Evolutionary conservation across 2,113 vertebrate species (phyloP).

Genomic region (Prionailurus bengalensis): DNA sequence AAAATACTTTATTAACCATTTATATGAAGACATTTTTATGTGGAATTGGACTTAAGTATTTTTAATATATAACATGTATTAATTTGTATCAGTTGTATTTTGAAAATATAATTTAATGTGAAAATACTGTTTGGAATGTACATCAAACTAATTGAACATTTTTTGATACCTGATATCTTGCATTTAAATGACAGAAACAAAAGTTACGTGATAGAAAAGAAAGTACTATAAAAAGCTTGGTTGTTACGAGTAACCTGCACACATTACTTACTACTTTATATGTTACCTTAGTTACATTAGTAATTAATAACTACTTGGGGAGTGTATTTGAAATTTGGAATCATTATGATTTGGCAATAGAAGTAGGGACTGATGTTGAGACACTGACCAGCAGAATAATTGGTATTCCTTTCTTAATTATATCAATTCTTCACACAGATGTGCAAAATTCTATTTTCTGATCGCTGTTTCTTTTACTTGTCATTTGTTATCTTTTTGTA

Average conservation of each 20-base stretch:
- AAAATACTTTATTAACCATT: neutral
- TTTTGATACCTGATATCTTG: neutral
- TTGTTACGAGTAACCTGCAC: neutral
- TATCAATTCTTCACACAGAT: neutral
- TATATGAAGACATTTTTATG: conserved; percentile 3
- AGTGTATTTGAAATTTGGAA: neutral
- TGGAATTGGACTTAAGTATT: neutral
- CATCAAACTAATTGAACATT: neutral
- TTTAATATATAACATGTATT: neutral
- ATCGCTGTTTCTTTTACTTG: neutral
- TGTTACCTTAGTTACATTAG: conserved; percentile 2
- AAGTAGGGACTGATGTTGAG: neutral
- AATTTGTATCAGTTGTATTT: neutral
- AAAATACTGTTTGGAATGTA: neutral
- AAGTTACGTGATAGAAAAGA: neutral
- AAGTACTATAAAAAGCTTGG: neutral
- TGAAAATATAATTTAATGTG: conserved; percentile 19
- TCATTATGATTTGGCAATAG: neutral
- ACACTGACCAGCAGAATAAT: neutral
- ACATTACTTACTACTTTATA: neutral
- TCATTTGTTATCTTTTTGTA: neutral
- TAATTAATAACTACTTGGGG: neutral
- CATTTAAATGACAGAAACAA: neutral
- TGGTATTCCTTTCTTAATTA: neutral
- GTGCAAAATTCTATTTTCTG: neutral